Percentiles rank a stretch among this genome's conserved stretches.
phyloP scores from a whole-genome alignment of 2,113 vertebrate species.

The Leucopsar rothschildi region DNA sequence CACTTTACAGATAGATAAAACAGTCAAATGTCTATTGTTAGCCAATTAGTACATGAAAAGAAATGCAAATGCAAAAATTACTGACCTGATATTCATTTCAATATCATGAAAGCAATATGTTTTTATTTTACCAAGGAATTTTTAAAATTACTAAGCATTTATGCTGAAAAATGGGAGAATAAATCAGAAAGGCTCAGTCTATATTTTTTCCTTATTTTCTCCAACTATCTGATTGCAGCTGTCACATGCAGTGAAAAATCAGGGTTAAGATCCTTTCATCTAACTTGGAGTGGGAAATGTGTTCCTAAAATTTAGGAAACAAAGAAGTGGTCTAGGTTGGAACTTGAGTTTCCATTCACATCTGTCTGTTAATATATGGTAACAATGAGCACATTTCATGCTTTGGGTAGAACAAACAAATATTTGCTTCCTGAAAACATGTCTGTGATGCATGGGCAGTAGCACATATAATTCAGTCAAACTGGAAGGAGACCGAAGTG shows the following conservation, averaged over 20 bases:
- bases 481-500: not conserved
- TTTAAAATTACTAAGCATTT: not conserved
- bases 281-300: not conserved
- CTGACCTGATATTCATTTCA: not conserved
- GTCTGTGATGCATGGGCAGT: not conserved
- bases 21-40: not conserved
- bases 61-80: not conserved
- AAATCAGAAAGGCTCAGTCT: not conserved
- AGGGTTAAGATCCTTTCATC: not conserved
- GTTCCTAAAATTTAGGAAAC: not conserved
- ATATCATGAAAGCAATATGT: not conserved
- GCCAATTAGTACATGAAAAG: not conserved
- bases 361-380: not conserved
- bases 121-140: not conserved
- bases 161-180: not conserved
- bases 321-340: not conserved
- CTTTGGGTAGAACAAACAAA: not conserved
- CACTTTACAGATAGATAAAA: constrained; percentile 7
- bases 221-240: not conserved
- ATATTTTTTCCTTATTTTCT: not conserved
- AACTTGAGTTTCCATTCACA: not conserved
- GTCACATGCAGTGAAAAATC: not conserved
- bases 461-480: not conserved
- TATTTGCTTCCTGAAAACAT: not conserved
- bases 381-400: not conserved